Conservation (phyloP, 2,797 vertebrate genomes). For the Emys orbicularis region DNA sequence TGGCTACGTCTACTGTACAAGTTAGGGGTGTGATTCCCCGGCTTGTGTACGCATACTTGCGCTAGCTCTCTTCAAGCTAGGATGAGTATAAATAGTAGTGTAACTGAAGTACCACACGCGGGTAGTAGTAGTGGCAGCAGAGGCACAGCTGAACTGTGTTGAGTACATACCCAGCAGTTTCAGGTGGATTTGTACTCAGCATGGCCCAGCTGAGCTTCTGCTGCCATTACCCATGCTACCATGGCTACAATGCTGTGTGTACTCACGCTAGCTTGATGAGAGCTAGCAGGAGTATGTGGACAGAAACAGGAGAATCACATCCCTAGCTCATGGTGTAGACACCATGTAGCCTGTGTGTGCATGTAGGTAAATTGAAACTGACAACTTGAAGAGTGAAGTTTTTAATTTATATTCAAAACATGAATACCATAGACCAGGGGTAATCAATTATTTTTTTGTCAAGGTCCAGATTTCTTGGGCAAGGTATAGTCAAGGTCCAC, state of each 20-base stretch:
- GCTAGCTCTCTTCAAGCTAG: not conserved
- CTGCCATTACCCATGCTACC: not conserved
- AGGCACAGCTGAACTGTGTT: not conserved
- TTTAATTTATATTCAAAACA: not conserved
- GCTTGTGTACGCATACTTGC: not conserved
- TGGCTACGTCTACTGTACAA: not conserved
- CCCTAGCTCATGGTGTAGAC: not conserved
- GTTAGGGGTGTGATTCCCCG: not conserved
- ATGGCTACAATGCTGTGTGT: not conserved
- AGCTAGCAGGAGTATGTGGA: not conserved
- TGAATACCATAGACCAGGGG: not conserved
- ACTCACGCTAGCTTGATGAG: not conserved
- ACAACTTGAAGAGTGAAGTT: not conserved
- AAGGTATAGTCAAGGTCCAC: no score
- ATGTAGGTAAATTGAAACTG: not conserved
- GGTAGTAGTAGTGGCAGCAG: not conserved
- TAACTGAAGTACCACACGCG: rapidly evolving
- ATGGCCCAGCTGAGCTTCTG: not conserved
- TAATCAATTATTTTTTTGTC: no score
- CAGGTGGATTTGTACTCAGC: not conserved
- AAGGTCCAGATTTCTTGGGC: no score
- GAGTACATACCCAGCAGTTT: not conserved
- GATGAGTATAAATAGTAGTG: not conserved
- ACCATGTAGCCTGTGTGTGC: not conserved
- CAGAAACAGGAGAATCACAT: not conserved